Evolutionary conservation across 2,888 invertebrate genomes (phyloP), one percentile per base, ranked within the genome.

Genomic region (Rotaria macrura): DNA sequence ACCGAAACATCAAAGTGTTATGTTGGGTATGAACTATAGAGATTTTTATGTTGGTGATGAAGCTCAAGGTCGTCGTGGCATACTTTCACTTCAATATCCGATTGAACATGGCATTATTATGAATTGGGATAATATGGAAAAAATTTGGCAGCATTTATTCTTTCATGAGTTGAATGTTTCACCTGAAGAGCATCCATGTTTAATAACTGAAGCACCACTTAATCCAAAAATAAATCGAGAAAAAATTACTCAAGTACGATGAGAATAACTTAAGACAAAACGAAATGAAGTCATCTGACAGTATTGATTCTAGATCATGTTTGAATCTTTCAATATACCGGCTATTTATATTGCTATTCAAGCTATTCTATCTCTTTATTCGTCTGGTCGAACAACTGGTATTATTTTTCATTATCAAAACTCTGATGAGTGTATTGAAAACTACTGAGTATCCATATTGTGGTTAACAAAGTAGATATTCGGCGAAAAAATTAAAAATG

Each of bases 361-460:
- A 49, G 49, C 49, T 49, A 17, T 96, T 87, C 93, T 96, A 89
- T 95, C 95, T 88, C 93, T 96, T 90, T 96, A 96, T 92, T 95
- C 96, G 87, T 95, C 95, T 91, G 95, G 95, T 90, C 94, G 95
- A 93, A 96, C 95, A 92, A 95, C 95, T 88, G 96, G 95, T 92
- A 95, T 96, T 91, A 84, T 85, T 7, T 65, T 85, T 23, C 95
- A 95, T 92, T 94, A n/a, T n/a, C n/a, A n/a, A n/a, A n/a, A n/a
- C n/a, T n/a, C n/a, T n/a, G n/a, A n/a, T n/a, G n/a, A n/a, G n/a
- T n/a, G n/a, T n/a, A n/a, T n/a, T n/a, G n/a, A n/a, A n/a, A n/a
- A n/a, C n/a, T n/a, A n/a, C n/a, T n/a, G n/a, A n/a, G n/a, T n/a
- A n/a, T n/a, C n/a, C n/a, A n/a, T n/a, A n/a, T n/a, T n/a, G n/a